A percentile compares a stretch with the other conserved stretches of the same genome.
phyloP scores from a whole-genome alignment of 2,888 invertebrate species.

The Hofmannophila pseudospretella region DNA sequence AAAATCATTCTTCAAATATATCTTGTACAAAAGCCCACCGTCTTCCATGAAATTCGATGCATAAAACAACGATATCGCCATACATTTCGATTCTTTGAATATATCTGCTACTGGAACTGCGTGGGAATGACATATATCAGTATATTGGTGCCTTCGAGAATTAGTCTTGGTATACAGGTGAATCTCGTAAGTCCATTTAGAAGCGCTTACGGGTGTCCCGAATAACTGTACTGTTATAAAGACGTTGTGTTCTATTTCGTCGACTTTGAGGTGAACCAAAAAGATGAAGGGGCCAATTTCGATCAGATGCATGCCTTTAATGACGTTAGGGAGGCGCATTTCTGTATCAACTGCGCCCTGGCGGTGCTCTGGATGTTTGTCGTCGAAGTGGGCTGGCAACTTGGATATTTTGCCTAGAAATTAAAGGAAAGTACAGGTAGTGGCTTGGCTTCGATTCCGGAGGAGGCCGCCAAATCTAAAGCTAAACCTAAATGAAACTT shows the following conservation, averaged over 20 bases:
- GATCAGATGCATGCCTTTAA: slow-evolving; percentile 32
- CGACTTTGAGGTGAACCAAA: slow-evolving; percentile 40
- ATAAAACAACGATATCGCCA: slow-evolving; percentile 30
- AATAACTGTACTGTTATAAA: slow-evolving; percentile 41
- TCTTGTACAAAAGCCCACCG: slow-evolving; percentile 29
- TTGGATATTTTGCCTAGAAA: slow-evolving; percentile 49
- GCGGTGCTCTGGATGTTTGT: slow-evolving; percentile 33
- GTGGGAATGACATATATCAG: slow-evolving; percentile 34
- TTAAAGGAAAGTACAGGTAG: too few species aligned
- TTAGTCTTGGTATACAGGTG: slow-evolving; percentile 52
- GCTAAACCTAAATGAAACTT: too few species aligned
- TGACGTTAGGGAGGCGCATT: slow-evolving; percentile 31
- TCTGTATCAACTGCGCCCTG: slow-evolving; percentile 40
- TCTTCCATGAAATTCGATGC: slow-evolving; percentile 24
- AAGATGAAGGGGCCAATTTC: slow-evolving; percentile 40
- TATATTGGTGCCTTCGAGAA: slow-evolving; percentile 34
- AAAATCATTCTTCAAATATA: slow-evolving; percentile 28
- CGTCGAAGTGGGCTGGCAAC: slow-evolving; percentile 40
- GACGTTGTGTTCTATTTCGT: slow-evolving; percentile 23
- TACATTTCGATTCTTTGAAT: slow-evolving; percentile 31
- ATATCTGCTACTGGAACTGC: slow-evolving; percentile 28
- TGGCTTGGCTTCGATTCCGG: too few species aligned
- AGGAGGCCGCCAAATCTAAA: too few species aligned
- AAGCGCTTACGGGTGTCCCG: slow-evolving; percentile 27
- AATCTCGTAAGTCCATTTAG: slow-evolving; percentile 55